A percentile compares a stretch with the other conserved stretches of the same genome.
These are phyloP conservation scores for Hormaphis cornu DNA, from an alignment of 1,140 invertebrate genomes.

Conservation along the genomic window DNA sequence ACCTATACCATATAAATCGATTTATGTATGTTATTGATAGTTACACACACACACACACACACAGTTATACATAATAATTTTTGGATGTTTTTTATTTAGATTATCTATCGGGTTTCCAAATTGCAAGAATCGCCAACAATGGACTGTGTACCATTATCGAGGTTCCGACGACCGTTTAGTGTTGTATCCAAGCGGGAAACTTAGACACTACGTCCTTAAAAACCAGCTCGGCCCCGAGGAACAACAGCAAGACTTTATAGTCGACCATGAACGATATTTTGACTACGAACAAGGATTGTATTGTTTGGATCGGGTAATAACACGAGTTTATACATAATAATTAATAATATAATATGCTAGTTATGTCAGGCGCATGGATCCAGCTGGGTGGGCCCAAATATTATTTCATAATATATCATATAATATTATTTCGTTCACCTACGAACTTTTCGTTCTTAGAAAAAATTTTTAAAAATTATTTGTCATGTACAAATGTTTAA, in stretches of 20 bases:
- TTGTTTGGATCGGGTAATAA: constrained; percentile 62
- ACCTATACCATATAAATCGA: too few relatives aligned
- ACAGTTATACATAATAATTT: not conserved
- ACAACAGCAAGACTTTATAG: constrained; percentile 37
- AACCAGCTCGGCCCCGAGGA: constrained; percentile 42
- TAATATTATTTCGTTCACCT: too few relatives aligned
- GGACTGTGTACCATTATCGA: constrained; percentile 59
- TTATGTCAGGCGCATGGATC: too few relatives aligned
- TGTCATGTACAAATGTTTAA: too few relatives aligned
- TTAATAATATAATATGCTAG: not conserved
- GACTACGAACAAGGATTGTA: constrained; percentile 61
- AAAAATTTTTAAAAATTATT: too few relatives aligned
- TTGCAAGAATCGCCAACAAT: constrained; percentile 57
- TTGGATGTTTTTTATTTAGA: constrained; percentile 36
- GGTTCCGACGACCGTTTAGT: constrained; percentile 52
- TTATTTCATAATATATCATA: too few relatives aligned
- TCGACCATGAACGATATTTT: constrained; percentile 45
- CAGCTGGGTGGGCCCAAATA: too few relatives aligned
- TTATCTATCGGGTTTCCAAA: constrained; percentile 57
- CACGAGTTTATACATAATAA: constrained; percentile 34
- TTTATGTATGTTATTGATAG: too few relatives aligned
- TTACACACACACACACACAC: too few relatives aligned
- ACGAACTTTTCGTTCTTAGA: too few relatives aligned
- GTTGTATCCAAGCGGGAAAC: constrained; percentile 55
- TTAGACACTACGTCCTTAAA: constrained; percentile 58